phyloP scores from a whole-genome alignment of 2,888 invertebrate genomes.

The Didymodactylos carnosus region DNA sequence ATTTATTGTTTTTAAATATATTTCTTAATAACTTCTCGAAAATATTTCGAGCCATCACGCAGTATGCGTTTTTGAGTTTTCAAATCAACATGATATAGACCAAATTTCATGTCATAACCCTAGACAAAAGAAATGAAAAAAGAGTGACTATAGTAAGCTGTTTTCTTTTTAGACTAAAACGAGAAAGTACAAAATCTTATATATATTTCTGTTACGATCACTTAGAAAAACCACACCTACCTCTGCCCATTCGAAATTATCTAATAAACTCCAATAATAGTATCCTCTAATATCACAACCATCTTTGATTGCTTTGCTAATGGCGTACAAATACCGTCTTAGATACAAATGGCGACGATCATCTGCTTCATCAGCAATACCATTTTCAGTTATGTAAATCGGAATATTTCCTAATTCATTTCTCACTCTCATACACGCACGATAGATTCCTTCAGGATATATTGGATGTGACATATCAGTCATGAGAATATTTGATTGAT shows the following conservation, averaged over 20 bases:
- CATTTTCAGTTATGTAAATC: slow-evolving; percentile 41
- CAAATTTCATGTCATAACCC: background rate
- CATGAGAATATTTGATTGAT: background rate
- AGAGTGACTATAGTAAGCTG: no score
- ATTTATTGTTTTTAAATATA: no score
- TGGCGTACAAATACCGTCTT: background rate
- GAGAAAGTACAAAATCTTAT: background rate
- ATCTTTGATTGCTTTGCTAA: background rate
- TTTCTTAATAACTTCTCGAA: background rate
- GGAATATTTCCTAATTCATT: slow-evolving; percentile 41
- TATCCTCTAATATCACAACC: background rate
- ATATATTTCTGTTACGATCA: background rate
- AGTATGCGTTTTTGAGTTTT: background rate
- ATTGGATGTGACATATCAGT: background rate
- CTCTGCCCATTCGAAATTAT: background rate
- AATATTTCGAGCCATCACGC: background rate
- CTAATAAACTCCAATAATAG: background rate
- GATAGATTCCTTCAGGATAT: slow-evolving; percentile 43
- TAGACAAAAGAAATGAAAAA: no score
- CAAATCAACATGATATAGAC: background rate
- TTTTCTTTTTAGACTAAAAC: background rate
- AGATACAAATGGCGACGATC: background rate
- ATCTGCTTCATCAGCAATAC: background rate
- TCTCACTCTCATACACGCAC: slow-evolving; percentile 41
- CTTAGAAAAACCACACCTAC: no score